phyloP scores from a whole-genome alignment of 1,140 invertebrate genomes.

The Magallana gigas region DNA sequence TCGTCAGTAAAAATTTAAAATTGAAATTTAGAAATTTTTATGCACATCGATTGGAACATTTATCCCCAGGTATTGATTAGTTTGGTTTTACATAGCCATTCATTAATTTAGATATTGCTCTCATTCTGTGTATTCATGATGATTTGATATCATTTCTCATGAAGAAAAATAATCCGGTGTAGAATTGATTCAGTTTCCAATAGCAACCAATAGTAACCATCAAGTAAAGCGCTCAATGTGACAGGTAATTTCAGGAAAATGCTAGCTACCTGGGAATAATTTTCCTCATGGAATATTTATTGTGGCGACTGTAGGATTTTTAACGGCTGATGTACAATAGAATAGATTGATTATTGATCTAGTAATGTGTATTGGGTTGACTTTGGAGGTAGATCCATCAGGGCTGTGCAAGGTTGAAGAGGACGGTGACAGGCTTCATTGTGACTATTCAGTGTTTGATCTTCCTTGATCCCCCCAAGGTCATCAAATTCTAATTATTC shows the following conservation, averaged over 20 bases:
- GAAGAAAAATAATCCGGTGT: background rate
- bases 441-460: background rate
- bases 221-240: background rate
- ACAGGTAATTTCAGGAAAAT: background rate
- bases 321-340: background rate
- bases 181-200: conserved; percentile 11
- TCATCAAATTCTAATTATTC: background rate
- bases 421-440: background rate
- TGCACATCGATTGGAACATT: too few species aligned
- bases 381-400: background rate
- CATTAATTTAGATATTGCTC: too few species aligned
- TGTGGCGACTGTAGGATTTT: background rate
- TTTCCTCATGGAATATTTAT: conserved; percentile 33
- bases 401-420: background rate
- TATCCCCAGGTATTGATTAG: too few species aligned
- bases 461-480: background rate
- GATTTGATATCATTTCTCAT: too few species aligned
- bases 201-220: background rate
- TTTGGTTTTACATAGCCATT: too few species aligned
- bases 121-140: too few species aligned
- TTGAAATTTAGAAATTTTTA: too few species aligned
- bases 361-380: conserved; percentile 17
- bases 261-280: conserved; percentile 15
- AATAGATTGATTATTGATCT: conserved; percentile 14
- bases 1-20: too few species aligned